Conservation (phyloP, 2,797 vertebrate species). For the Ctenopoma kingsleyae region DNA sequence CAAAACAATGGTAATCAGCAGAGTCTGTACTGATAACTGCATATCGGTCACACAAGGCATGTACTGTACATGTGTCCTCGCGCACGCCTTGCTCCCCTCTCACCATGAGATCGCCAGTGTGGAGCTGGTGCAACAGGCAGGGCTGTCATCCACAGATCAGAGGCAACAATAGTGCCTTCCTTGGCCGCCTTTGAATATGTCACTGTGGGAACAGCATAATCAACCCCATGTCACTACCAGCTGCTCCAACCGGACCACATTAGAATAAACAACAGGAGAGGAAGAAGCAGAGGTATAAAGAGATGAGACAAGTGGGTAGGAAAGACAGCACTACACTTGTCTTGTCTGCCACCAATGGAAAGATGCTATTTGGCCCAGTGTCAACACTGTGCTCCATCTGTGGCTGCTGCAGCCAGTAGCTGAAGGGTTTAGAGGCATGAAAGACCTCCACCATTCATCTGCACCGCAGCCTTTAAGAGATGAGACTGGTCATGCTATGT, state of each 20-base stretch:
- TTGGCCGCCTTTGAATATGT: conserved; percentile 77
- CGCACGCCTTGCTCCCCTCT: conserved; percentile 56
- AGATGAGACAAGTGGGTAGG: conserved; percentile 65
- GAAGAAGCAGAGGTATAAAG: conserved; percentile 67
- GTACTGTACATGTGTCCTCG: conserved; percentile 31
- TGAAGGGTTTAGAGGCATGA: conserved; percentile 30
- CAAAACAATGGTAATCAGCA: neutral
- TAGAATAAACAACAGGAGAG: conserved; percentile 78
- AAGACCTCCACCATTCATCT: conserved; percentile 30
- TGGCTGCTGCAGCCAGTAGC: conserved; percentile 47
- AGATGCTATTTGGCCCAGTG: conserved; percentile 66
- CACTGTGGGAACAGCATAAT: conserved; percentile 85
- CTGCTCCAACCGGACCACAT: conserved; percentile 79
- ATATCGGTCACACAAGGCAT: conserved; percentile 8
- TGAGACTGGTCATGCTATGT: conserved; percentile 9
- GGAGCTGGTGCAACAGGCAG: conserved; percentile 84
- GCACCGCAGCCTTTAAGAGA: conserved; percentile 15
- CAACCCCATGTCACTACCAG: conserved; percentile 86
- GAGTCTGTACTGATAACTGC: conserved; percentile 1
- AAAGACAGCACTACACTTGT: conserved; percentile 63
- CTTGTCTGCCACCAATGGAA: conserved; percentile 54
- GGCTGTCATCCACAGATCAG: conserved; percentile 85
- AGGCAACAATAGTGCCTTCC: conserved; percentile 77
- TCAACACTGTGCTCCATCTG: conserved; percentile 69
- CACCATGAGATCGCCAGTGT: conserved; percentile 59